phyloP scores from a whole-genome alignment of 2,888 invertebrate species.

The Drosophila neonasuta region DNA sequence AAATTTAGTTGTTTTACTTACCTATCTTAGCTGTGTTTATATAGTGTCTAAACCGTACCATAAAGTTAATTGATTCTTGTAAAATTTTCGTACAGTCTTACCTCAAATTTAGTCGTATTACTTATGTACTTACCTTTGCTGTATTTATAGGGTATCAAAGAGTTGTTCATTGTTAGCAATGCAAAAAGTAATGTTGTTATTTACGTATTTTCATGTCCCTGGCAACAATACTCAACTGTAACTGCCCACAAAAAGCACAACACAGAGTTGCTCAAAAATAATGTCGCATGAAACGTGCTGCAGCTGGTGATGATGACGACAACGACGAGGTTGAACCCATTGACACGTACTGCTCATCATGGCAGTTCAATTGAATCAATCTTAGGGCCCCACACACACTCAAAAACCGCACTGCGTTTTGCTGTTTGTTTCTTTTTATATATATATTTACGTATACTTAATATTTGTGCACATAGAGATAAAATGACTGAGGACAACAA shows the following conservation, averaged over 20 bases:
- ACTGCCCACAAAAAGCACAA: not conserved
- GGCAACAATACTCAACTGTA: slow-evolving; percentile 4
- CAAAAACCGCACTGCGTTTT: too few species aligned
- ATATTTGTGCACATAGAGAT: slow-evolving; percentile 68
- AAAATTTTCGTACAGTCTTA: too few species aligned
- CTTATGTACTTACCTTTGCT: too few species aligned
- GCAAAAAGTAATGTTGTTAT: not conserved
- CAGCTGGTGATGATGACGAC: slow-evolving; percentile 6
- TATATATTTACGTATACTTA: slow-evolving; percentile 47
- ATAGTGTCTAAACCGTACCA: too few species aligned
- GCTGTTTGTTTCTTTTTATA: too few species aligned
- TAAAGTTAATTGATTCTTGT: too few species aligned
- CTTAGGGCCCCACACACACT: slow-evolving; percentile 8
- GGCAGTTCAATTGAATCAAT: slow-evolving; percentile 37
- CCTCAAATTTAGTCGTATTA: not conserved
- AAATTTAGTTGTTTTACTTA: too few species aligned
- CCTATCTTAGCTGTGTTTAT: too few species aligned
- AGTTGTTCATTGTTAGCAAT: not conserved
- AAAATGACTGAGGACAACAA: slow-evolving; percentile 1
- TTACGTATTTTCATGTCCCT: not conserved
- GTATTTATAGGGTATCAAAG: not conserved
- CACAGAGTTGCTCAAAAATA: slow-evolving; percentile 18
- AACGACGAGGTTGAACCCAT: slow-evolving; percentile 32
- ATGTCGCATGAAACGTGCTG: slow-evolving; percentile 44
- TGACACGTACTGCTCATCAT: slow-evolving; percentile 49